phyloP scores from a whole-genome alignment of 2,113 vertebrate species.

The Pelodiscus sinensis region DNA sequence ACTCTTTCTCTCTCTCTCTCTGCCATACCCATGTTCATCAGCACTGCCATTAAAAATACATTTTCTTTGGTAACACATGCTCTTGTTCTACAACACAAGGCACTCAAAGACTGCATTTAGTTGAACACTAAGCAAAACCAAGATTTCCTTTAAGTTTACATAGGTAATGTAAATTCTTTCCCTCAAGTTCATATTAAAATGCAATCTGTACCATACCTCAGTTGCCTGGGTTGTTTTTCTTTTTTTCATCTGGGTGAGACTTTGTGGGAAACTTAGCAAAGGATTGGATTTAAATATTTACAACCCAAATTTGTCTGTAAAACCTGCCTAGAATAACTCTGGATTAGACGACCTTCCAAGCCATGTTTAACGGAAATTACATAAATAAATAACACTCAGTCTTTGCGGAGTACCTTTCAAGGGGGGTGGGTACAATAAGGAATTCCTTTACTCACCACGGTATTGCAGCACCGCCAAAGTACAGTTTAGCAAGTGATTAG shows the following conservation, averaged over 20 bases:
- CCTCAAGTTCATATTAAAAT: accelerated
- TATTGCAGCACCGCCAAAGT: background rate
- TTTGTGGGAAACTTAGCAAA: background rate
- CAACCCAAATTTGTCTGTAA: background rate
- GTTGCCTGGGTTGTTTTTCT: too few relatives aligned
- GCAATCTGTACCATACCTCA: accelerated
- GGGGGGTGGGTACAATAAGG: background rate
- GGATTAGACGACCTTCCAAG: background rate
- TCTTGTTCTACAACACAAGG: background rate
- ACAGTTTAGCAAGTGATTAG: background rate
- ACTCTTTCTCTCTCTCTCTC: background rate
- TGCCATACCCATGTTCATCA: background rate
- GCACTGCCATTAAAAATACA: background rate
- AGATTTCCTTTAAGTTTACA: background rate
- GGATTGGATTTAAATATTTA: background rate
- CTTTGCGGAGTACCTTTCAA: background rate
- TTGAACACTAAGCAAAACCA: accelerated
- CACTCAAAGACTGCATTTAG: background rate
- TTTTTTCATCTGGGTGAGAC: accelerated
- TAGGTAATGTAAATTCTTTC: background rate
- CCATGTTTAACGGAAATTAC: background rate
- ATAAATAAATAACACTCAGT: background rate
- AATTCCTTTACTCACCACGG: background rate
- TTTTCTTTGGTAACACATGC: background rate
- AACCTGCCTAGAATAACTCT: background rate